Conservation (phyloP, 2,113 vertebrate species). For the Globicephala melas region DNA sequence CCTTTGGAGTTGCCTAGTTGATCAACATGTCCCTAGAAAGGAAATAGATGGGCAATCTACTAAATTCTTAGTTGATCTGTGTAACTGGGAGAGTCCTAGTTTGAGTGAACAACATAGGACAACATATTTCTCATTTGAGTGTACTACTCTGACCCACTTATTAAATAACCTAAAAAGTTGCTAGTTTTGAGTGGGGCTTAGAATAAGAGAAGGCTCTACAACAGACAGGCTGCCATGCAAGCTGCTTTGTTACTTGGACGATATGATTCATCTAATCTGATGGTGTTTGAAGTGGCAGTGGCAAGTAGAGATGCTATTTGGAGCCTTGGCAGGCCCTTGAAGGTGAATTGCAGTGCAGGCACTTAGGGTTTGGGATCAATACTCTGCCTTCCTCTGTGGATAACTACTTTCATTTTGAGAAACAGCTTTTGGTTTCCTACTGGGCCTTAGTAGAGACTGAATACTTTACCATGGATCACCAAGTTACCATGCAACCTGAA, state of each 20-base stretch:
- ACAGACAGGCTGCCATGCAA: neutral
- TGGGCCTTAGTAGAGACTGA: neutral
- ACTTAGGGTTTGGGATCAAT: neutral
- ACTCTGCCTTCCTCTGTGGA: neutral
- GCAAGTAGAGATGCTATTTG: neutral
- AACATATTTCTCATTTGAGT: neutral
- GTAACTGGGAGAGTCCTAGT: neutral
- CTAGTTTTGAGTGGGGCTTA: neutral
- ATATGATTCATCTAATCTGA: neutral
- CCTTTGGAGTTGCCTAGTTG: neutral
- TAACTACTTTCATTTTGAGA: neutral
- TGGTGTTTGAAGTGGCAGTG: neutral
- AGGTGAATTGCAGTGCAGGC: neutral
- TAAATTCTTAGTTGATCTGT: neutral
- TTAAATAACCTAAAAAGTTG: neutral
- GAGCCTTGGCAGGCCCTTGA: neutral
- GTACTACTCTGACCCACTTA: neutral
- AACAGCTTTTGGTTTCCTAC: neutral
- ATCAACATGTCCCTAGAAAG: neutral
- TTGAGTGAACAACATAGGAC: neutral
- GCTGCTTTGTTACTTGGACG: neutral
- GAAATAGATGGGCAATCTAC: neutral
- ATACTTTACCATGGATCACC: neutral
- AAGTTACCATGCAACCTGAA: neutral
- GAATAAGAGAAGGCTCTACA: neutral